Conservation (phyloP, 2,888 invertebrate genomes). For the Drosophila fulvimacula region DNA sequence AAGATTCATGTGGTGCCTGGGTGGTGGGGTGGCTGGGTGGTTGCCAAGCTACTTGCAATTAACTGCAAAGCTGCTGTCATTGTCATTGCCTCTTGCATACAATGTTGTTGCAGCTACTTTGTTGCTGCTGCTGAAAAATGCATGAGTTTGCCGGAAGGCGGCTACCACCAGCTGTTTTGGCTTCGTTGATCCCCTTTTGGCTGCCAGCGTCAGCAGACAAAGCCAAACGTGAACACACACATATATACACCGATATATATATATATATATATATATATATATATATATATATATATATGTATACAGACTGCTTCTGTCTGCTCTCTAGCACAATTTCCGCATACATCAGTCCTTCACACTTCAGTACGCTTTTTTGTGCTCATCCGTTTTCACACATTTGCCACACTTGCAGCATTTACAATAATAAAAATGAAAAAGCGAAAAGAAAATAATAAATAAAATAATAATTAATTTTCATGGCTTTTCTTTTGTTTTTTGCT, state of each 20-base stretch:
- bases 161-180: conserved; percentile 65
- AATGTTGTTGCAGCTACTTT: conserved; percentile 53
- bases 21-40: background rate
- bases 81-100: conserved; percentile 53
- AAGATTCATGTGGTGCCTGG: conserved; percentile 2
- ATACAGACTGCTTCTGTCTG: conserved; percentile 7
- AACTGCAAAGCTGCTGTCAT: conserved; percentile 62
- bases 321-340: conserved; percentile 59
- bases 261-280: conserved; percentile 11
- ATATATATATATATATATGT: background rate
- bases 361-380: conserved; percentile 42
- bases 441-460: conserved; percentile 53
- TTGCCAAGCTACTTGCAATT: conserved; percentile 62
- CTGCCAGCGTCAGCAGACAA: conserved; percentile 43
- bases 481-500: conserved; percentile 34
- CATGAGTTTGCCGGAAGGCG: conserved; percentile 66
- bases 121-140: conserved; percentile 65
- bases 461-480: conserved; percentile 74
- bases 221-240: conserved; percentile 31
- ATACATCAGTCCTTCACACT: conserved; percentile 66
- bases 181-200: conserved; percentile 51
- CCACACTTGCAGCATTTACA: conserved; percentile 29
- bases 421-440: conserved; percentile 53
- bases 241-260: background rate
- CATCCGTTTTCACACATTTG: conserved; percentile 52